Conservation (phyloP, 2,113 vertebrate species). For the Bucco capensis region DNA sequence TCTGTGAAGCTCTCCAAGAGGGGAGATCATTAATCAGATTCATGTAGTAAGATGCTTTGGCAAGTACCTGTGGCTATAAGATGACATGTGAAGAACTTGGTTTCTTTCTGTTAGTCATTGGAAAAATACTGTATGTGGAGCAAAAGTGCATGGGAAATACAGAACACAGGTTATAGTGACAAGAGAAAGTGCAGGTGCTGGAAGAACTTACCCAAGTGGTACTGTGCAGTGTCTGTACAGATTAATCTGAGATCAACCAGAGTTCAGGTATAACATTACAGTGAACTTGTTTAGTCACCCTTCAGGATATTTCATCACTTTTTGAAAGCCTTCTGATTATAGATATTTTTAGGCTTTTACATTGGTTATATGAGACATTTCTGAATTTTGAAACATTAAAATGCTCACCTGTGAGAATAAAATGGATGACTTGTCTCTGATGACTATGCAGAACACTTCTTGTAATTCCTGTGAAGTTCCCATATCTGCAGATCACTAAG, state of each 20-base stretch:
- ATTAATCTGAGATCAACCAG: neutral
- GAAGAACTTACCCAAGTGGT: neutral
- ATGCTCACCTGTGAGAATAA: neutral
- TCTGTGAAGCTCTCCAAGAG: neutral
- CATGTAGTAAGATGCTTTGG: neutral
- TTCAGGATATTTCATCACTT: neutral
- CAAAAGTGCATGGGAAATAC: neutral
- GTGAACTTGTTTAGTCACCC: neutral
- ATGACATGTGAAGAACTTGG: neutral
- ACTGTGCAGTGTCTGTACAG: neutral
- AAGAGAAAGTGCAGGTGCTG: neutral
- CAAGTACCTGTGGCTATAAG: neutral
- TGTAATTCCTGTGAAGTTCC: neutral
- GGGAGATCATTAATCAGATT: neutral
- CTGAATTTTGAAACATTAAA: neutral
- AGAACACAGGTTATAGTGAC: neutral
- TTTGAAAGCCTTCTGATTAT: neutral
- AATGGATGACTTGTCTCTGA: neutral
- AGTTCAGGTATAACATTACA: neutral
- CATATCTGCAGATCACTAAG: neutral
- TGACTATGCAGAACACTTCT: neutral
- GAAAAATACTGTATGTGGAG: neutral
- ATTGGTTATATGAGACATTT: neutral
- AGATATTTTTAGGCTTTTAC: neutral
- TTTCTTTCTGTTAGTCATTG: neutral